Conservation (phyloP, 2,888 invertebrate genomes). For the Nemotelus pantherinus region DNA sequence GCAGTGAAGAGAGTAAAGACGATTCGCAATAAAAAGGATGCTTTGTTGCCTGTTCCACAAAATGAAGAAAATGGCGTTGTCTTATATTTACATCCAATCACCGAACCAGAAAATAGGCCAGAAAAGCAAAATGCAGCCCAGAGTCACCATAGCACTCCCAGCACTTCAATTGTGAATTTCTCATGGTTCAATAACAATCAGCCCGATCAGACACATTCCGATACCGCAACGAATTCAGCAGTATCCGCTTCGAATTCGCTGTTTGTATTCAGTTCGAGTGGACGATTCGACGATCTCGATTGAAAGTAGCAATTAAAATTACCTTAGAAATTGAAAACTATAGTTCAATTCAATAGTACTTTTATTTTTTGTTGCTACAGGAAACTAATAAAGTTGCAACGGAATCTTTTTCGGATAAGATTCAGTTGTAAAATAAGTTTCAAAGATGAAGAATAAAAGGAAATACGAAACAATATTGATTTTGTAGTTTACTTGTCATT, state of each 20-base stretch:
- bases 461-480: too few species aligned
- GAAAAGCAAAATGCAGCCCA: constrained; percentile 31
- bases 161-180: constrained; percentile 41
- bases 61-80: constrained; percentile 39
- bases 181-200: constrained; percentile 40
- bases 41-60: background rate
- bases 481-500: too few species aligned
- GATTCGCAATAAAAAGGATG: constrained; percentile 12
- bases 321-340: too few species aligned
- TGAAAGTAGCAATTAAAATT: background rate
- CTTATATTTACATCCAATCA: constrained; percentile 42
- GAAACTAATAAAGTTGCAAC: too few species aligned
- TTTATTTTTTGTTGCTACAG: too few species aligned
- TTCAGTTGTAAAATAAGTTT: too few species aligned
- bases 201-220: constrained; percentile 20
- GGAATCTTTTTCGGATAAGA: too few species aligned
- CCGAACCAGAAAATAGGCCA: constrained; percentile 23
- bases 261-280: constrained; percentile 46
- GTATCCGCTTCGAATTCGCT: constrained; percentile 46
- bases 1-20: constrained; percentile 24
- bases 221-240: constrained; percentile 38
- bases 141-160: constrained; percentile 39
- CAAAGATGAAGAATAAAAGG: too few species aligned
- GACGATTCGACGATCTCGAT: constrained; percentile 47
- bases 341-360: too few species aligned